Conservation (phyloP, 2,113 vertebrate species). For the Chionis minor region DNA sequence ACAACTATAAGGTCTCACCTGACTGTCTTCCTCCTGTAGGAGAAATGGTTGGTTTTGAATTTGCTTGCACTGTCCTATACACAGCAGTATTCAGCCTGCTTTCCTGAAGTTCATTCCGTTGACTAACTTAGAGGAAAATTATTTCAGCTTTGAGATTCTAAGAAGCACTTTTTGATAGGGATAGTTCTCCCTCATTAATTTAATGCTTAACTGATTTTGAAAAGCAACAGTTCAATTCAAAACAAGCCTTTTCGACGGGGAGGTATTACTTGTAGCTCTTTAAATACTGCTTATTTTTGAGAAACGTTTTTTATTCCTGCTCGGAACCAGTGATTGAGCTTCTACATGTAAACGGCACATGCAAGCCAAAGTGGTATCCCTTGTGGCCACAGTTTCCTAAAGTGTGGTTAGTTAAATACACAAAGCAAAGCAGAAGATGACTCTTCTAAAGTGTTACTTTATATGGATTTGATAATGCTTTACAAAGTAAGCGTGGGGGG, state of each 20-base stretch:
- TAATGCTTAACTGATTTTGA: background rate
- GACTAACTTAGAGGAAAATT: background rate
- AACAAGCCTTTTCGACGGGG: background rate
- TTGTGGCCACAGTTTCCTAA: background rate
- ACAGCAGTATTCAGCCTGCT: background rate
- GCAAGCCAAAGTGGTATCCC: background rate
- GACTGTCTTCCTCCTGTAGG: rapidly evolving
- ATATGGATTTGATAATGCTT: background rate
- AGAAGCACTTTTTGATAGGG: rapidly evolving
- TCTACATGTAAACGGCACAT: rapidly evolving
- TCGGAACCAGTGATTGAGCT: background rate
- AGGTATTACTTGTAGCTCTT: background rate
- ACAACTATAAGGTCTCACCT: background rate
- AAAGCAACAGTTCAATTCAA: background rate
- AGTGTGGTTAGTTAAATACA: background rate
- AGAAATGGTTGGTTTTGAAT: background rate
- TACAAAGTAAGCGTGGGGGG: background rate
- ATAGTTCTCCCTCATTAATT: background rate
- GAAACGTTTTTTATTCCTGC: background rate
- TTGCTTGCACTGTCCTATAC: rapidly evolving
- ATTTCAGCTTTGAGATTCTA: background rate
- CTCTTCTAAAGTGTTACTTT: background rate
- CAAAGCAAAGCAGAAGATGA: background rate
- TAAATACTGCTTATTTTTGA: background rate
- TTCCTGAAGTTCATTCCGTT: background rate